phyloP scores from a whole-genome alignment of 2,888 invertebrate genomes.

The Eupsilia transversa region DNA sequence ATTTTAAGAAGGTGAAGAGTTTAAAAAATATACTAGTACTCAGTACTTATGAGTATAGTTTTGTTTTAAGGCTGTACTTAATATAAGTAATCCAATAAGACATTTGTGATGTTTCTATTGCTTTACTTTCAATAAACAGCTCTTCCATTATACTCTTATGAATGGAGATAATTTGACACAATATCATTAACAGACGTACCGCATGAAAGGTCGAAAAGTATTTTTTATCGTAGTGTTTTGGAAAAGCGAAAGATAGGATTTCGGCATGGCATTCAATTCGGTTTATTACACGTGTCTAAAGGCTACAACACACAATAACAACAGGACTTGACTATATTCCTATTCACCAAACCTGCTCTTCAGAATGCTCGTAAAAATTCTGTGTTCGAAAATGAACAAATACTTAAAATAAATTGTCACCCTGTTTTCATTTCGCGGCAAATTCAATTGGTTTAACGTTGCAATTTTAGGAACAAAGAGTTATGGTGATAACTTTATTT shows the following conservation, averaged over 20 bases:
- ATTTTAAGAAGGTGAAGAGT: no score
- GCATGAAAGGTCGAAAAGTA: no score
- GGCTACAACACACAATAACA: background rate
- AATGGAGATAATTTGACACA: background rate
- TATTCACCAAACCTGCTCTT: no score
- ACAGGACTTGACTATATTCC: no score
- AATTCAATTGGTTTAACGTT: background rate
- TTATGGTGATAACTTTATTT: background rate
- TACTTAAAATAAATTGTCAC: no score
- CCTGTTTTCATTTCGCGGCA: background rate
- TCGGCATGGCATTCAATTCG: background rate
- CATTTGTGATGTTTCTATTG: no score
- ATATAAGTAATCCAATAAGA: background rate
- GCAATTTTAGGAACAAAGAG: background rate
- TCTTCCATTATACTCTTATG: background rate
- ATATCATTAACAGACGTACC: no score
- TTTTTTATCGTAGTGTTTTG: background rate
- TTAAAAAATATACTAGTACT: no score
- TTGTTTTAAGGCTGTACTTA: background rate
- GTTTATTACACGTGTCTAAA: background rate
- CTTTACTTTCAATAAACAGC: background rate
- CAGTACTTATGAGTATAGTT: background rate
- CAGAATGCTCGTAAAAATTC: no score
- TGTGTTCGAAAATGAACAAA: background rate
- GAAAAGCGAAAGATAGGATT: background rate